A percentile compares a stretch with the other conserved stretches of the same genome.
Evolutionary conservation across 1,140 invertebrate species (phyloP).

Genomic region (Tenebrio molitor): DNA sequence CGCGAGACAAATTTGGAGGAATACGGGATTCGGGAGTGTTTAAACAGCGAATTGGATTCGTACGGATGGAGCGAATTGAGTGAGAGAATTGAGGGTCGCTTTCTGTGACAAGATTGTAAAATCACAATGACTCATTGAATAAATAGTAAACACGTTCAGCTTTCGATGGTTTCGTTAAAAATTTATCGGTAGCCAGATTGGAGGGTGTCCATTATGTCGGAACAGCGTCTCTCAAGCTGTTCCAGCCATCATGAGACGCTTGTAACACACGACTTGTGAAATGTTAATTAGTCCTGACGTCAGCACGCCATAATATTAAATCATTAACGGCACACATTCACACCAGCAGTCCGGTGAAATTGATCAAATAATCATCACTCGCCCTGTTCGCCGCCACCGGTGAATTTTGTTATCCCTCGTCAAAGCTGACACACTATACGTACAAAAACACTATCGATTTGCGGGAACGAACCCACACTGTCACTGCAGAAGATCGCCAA

Average conservation of each 20-base stretch:
- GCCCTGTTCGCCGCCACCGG: background rate
- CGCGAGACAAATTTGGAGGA: too few species aligned
- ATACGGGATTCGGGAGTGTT: too few species aligned
- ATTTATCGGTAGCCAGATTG: slow-evolving; percentile 11
- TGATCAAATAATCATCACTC: slow-evolving; percentile 30
- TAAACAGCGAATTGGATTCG: too few species aligned
- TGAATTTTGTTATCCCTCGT: slow-evolving; percentile 20
- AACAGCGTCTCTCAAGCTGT: slow-evolving; percentile 4
- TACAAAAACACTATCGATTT: slow-evolving; percentile 34
- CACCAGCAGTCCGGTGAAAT: background rate
- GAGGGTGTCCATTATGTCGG: slow-evolving; percentile 5
- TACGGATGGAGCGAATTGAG: background rate
- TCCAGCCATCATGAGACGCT: too few species aligned
- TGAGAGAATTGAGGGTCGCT: slow-evolving; percentile 16
- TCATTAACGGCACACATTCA: slow-evolving; percentile 21
- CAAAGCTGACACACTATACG: background rate
- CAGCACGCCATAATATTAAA: background rate
- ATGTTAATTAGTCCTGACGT: too few species aligned
- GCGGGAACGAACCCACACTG: background rate
- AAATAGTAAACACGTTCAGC: slow-evolving; percentile 7
- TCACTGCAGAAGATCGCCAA: too few species aligned
- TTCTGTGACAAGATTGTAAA: slow-evolving; percentile 14
- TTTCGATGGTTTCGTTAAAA: slow-evolving; percentile 31
- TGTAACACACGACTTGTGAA: too few species aligned
- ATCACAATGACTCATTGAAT: slow-evolving; percentile 11